phyloP scores from a whole-genome alignment of 2,113 vertebrate genomes.

The Siphamia tubifer region DNA sequence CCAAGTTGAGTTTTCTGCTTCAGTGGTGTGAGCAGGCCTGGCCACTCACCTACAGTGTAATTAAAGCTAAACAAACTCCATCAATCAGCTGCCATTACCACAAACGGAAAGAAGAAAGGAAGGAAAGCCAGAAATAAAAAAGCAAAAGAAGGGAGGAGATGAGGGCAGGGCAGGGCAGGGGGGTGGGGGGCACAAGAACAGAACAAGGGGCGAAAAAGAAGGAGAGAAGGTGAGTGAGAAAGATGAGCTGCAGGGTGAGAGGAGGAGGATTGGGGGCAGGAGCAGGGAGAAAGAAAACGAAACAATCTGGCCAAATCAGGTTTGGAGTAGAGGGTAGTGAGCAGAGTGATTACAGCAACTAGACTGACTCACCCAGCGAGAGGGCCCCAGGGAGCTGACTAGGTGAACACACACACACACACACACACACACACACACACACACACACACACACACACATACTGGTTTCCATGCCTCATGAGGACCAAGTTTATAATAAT shows the following conservation, averaged over 20 bases:
- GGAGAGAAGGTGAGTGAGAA: constrained; percentile 8
- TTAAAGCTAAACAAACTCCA: constrained; percentile 80
- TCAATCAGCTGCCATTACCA: constrained; percentile 75
- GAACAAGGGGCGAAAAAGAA: not conserved
- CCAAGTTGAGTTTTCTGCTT: constrained; percentile 76
- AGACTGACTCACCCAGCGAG: constrained; percentile 66
- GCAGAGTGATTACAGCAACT: constrained; percentile 73
- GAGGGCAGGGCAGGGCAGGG: not conserved
- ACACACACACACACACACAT: too few relatives aligned
- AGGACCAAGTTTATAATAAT: too few relatives aligned
- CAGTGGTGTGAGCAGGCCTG: constrained; percentile 65
- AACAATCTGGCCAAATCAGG: constrained; percentile 75
- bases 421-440: too few relatives aligned
- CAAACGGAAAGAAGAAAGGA: constrained; percentile 15
- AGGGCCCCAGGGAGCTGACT: constrained; percentile 59
- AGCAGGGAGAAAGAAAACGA: constrained; percentile 42
- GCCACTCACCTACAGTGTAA: constrained; percentile 77
- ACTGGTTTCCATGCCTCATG: too few relatives aligned
- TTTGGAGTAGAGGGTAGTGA: constrained; percentile 66
- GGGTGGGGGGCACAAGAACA: not conserved
- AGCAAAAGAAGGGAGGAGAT: not conserved
- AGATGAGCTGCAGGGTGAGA: constrained; percentile 18
- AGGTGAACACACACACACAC: constrained; percentile 9
- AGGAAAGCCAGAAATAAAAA: not conserved
- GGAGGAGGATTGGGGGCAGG: constrained; percentile 18